These are phyloP conservation scores for Mnemiopsis leidyi DNA, from an alignment of 37 sponge, comb jelly and placozoan genomes.

Conservation along the genomic window DNA sequence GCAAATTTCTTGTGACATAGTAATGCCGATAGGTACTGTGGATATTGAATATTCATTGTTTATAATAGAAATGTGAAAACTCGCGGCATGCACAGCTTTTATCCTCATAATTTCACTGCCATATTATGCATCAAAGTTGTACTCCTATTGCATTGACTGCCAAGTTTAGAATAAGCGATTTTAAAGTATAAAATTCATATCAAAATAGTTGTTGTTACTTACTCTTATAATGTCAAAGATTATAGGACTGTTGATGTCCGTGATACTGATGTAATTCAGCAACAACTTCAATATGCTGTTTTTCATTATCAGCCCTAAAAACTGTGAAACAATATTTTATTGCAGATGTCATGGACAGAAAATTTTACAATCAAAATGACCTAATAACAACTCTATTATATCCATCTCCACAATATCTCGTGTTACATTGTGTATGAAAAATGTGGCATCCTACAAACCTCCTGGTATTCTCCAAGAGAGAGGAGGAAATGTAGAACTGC, in stretches of 20 bases:
- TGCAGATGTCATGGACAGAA: too few relatives aligned
- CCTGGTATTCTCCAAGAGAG: constrained; percentile 34
- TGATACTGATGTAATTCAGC: constrained; percentile 49
- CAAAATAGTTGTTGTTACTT: too few relatives aligned
- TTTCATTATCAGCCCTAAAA: constrained; percentile 42
- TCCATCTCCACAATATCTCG: too few relatives aligned
- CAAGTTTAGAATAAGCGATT: too few relatives aligned
- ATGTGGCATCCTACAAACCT: background rate
- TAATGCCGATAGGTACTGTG: constrained; percentile 12
- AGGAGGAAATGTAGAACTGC: constrained; percentile 45
- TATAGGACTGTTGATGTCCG: constrained; percentile 16
- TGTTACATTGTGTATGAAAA: too few relatives aligned
- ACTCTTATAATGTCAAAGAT: constrained; percentile 1
- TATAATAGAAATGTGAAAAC: too few relatives aligned
- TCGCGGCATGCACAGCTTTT: too few relatives aligned
- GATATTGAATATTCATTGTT: background rate
- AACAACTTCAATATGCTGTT: constrained; percentile 36
- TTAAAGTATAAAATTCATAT: too few relatives aligned
- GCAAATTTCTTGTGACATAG: constrained; percentile 47
- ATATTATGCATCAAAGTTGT: background rate
- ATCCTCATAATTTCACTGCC: background rate
- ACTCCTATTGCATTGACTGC: too few relatives aligned
- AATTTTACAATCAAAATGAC: too few relatives aligned
- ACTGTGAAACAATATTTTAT: background rate
- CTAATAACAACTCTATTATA: too few relatives aligned